Percentiles rank a stretch among this genome's conserved stretches.
These are phyloP conservation scores for Leptogaster cylindrica DNA, from an alignment of 2,888 invertebrate genomes.

Conservation along the genomic window DNA sequence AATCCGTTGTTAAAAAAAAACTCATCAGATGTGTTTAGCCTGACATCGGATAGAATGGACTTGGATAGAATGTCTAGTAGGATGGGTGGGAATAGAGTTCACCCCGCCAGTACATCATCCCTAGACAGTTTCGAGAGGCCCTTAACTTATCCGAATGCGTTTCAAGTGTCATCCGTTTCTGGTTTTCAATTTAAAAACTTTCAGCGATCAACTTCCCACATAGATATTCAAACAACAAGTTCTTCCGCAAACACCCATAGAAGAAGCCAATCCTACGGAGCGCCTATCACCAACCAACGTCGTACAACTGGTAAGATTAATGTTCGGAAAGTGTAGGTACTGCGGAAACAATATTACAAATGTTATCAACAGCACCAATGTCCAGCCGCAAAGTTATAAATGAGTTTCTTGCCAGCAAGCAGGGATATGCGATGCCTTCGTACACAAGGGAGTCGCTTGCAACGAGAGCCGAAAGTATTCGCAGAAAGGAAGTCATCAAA, in stretches of 20 bases:
- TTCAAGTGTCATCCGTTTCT: conserved; percentile 34
- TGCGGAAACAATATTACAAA: neutral
- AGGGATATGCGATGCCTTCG: conserved; percentile 24
- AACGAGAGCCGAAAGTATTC: conserved; percentile 10
- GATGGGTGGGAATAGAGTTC: conserved; percentile 3
- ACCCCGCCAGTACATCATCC: neutral
- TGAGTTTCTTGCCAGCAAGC: conserved; percentile 12
- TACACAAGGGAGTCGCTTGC: conserved; percentile 6
- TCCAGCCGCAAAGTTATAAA: neutral
- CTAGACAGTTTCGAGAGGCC: conserved; percentile 35
- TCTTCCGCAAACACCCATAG: conserved; percentile 55
- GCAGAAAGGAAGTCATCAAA: conserved; percentile 10
- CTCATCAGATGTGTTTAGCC: neutral
- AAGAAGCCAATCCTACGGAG: conserved; percentile 59
- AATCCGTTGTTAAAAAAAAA: conserved; percentile 55
- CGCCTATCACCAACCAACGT: conserved; percentile 49
- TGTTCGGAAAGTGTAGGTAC: neutral
- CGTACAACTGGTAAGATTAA: neutral
- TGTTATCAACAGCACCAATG: neutral
- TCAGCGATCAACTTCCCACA: conserved; percentile 58
- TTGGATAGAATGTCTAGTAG: neutral
- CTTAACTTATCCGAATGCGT: conserved; percentile 48
- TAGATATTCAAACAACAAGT: conserved; percentile 53
- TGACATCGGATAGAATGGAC: neutral
- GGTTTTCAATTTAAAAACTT: conserved; percentile 49